Percentiles rank a stretch among this genome's conserved stretches.
Evolutionary conservation across 2,797 vertebrate species (phyloP).

Genomic region (Pseudotriccus pelzelni): DNA sequence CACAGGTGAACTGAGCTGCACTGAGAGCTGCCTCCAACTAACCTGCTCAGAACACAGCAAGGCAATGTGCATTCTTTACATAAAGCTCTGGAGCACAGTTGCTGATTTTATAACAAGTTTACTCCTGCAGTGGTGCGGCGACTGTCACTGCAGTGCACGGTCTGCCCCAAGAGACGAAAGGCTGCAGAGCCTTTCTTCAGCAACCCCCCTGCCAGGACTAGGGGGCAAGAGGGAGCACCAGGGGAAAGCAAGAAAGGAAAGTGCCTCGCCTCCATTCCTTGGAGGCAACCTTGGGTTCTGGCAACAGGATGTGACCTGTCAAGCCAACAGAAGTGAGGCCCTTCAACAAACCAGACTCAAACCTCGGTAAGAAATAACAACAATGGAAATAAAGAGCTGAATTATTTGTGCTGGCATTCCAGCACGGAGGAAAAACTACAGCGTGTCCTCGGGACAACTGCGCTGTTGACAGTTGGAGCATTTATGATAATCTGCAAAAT

Average conservation of each 20-base stretch:
- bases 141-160: fast-evolving
- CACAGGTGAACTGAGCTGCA: not conserved
- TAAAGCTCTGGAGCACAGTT: not conserved
- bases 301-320: not conserved
- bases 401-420: not conserved
- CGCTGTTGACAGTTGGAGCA: not conserved
- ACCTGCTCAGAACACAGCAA: not conserved
- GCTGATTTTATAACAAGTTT: not conserved
- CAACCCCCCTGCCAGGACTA: not conserved
- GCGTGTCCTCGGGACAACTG: not conserved
- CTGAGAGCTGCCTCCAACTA: not conserved
- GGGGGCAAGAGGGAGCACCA: not conserved
- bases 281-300: not conserved
- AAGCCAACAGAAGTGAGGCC: not conserved
- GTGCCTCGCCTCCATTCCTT: not conserved
- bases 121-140: not conserved
- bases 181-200: not conserved
- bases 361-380: not conserved
- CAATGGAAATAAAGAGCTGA: not conserved
- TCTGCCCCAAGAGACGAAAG: not conserved
- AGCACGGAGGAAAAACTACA: not conserved
- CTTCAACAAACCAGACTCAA: not conserved
- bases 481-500: not conserved
- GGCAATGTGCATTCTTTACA: not conserved
- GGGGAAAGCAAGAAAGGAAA: not conserved